Evolutionary conservation across 2,113 vertebrate genomes (phyloP), one percentile per base, ranked within the genome.

Genomic region (Poecile atricapillus): DNA sequence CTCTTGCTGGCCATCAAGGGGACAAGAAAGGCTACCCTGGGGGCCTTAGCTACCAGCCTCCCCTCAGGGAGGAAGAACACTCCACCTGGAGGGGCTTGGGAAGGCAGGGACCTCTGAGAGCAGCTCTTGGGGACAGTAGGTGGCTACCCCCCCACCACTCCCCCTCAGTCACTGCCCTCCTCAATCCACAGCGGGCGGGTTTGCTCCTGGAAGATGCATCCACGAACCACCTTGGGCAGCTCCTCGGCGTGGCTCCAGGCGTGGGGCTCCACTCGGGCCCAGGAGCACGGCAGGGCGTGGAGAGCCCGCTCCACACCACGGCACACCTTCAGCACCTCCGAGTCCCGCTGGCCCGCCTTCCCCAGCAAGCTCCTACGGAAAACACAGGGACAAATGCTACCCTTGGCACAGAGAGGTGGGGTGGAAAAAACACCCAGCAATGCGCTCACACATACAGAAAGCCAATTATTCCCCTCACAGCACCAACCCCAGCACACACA

Each of bases 201-300:
- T 92, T 98, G 98, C 70, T 98, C 98, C 96, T 98, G 98, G 91
- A 98, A 96, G 91, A 98, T 97, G 67, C 95, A 96, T 28, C 97
- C 87, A 1, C 97, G 98, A 31, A 98, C 97, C 55, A 98, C 97
- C 90, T 98, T 98, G 93, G 97, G 97, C 90, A 98, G 94, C 71
- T 98, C 98, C 74, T 98, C 97, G 0, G 91, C 35, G 0, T 94
- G 97, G 69, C 60, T 85, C 98, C 98, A 98, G 13, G 96, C 39
- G 0, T 96, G 95, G 35, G 97, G 78, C 2, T 97, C 95, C 87
- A 98, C 97, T 0, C 83, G 80, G 39, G 93, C 94, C 97, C 98
- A 98, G 52, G 97, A 98, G 80, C 97, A 98, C 0, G 98, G 98
- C 58, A 98, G 95, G 13, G 88, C 16, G 10, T 93, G 96, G 43